Conservation (phyloP, 2,797 vertebrate genomes). For the Anniella stebbinsi region DNA sequence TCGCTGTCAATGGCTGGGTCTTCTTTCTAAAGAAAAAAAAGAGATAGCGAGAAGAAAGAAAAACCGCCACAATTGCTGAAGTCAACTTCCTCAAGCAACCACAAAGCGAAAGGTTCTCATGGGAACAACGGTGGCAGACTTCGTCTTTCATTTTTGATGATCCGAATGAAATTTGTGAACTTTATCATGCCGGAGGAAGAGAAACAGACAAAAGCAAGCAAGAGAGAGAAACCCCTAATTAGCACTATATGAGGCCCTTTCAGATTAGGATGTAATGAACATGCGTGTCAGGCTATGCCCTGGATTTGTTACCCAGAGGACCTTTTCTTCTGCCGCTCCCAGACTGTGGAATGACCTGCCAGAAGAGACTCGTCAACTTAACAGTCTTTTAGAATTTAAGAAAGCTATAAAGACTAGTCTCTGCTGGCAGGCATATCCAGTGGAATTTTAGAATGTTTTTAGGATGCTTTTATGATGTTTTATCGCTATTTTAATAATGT, state of each 20-base stretch:
- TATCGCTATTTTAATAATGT: too few relatives aligned
- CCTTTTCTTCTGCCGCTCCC: too few relatives aligned
- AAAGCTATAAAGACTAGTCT: too few relatives aligned
- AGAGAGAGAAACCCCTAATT: background rate
- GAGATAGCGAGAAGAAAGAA: background rate
- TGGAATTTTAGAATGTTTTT: too few relatives aligned
- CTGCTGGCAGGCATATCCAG: too few relatives aligned
- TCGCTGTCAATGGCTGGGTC: slow-evolving; percentile 63
- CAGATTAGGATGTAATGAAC: background rate
- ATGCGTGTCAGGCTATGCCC: background rate
- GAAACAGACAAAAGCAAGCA: slow-evolving; percentile 38
- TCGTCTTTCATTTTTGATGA: slow-evolving; percentile 64
- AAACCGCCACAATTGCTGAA: slow-evolving; percentile 76
- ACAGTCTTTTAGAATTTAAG: too few relatives aligned
- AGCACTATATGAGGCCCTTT: background rate
- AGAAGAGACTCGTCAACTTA: too few relatives aligned
- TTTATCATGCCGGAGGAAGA: slow-evolving; percentile 49
- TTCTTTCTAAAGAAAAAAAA: slow-evolving; percentile 46
- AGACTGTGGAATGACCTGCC: too few relatives aligned
- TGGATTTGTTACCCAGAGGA: too few relatives aligned
- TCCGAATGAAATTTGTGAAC: slow-evolving; percentile 52
- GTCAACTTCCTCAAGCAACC: slow-evolving; percentile 84
- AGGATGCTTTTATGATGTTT: too few relatives aligned
- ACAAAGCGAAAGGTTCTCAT: slow-evolving; percentile 81
- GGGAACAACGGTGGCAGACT: slow-evolving; percentile 72